Evolutionary conservation across 2,888 invertebrate genomes (phyloP).

Genomic region (Eubasilissa splendida): DNA sequence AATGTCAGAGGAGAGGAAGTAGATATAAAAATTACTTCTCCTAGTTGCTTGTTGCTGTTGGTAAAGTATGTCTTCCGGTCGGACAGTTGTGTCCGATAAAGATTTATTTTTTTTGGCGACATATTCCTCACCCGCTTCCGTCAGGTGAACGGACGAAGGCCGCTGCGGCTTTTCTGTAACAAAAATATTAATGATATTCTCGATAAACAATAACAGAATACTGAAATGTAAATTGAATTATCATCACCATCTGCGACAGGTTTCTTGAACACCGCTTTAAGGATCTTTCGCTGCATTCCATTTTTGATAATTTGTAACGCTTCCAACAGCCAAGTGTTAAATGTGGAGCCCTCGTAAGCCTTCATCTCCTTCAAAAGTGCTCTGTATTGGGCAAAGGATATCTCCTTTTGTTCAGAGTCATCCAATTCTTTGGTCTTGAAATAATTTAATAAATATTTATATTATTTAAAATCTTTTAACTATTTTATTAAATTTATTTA

Average conservation of each 20-base stretch:
- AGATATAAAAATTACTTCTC: conserved; percentile 12
- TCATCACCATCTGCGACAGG: conserved; percentile 56
- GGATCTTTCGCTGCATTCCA: conserved; percentile 79
- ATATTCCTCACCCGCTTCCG: conserved; percentile 67
- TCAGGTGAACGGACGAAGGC: conserved; percentile 63
- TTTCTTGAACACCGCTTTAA: conserved; percentile 73
- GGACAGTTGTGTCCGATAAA: conserved; percentile 62
- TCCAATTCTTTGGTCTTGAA: conserved; percentile 77
- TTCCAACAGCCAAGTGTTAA: conserved; percentile 79
- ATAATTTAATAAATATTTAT: not conserved
- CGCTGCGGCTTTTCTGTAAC: conserved; percentile 37
- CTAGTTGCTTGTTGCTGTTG: conserved; percentile 19
- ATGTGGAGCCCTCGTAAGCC: conserved; percentile 82
- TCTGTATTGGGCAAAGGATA: conserved; percentile 86
- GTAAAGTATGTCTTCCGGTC: conserved; percentile 62
- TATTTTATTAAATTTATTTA: too few species aligned
- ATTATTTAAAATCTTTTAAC: too few species aligned
- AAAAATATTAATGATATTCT: conserved; percentile 14
- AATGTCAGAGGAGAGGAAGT: too few species aligned
- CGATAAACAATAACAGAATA: not conserved
- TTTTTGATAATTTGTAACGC: conserved; percentile 78
- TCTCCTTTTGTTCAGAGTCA: conserved; percentile 80
- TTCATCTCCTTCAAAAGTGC: conserved; percentile 83
- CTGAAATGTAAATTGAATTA: not conserved
- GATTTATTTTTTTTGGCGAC: conserved; percentile 64